Conservation (phyloP, 2,888 invertebrate genomes). For the Bugula neritina region DNA sequence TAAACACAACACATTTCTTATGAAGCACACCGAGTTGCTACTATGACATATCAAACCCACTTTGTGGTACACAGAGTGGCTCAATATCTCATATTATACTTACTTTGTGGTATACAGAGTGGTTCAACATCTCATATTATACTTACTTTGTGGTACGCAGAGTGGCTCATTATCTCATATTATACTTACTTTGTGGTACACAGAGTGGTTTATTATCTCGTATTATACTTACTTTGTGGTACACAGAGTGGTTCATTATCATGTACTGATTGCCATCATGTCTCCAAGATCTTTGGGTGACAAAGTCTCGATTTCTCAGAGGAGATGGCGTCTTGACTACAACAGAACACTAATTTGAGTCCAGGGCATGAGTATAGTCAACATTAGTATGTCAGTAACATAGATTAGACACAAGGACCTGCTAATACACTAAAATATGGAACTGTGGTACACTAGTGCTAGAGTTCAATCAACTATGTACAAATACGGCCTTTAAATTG, state of each 20-base stretch:
- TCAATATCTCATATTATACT: background rate
- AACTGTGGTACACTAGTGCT: no score
- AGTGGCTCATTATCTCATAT: background rate
- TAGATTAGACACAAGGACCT: no score
- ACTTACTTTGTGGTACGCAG: background rate
- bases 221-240: constrained; percentile 63
- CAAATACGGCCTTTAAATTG: no score
- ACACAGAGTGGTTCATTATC: constrained; percentile 83
- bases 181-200: constrained; percentile 68
- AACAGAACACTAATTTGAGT: no score
- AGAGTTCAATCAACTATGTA: no score
- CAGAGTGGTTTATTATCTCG: constrained; percentile 59
- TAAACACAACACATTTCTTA: constrained; percentile 35
- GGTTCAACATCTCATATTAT: background rate
- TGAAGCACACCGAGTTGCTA: background rate
- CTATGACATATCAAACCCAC: background rate
- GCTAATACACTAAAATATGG: no score
- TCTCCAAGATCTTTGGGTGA: constrained; percentile 84
- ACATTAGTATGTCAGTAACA: no score
- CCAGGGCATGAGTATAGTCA: no score
- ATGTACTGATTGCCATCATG: constrained; percentile 78
- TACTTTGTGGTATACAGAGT: background rate
- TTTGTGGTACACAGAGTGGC: background rate
- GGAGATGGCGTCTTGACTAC: constrained; percentile 80
- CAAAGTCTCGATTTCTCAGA: constrained; percentile 82